Conservation (phyloP, 1,140 invertebrate species). For the Metopolophium dirhodum region DNA sequence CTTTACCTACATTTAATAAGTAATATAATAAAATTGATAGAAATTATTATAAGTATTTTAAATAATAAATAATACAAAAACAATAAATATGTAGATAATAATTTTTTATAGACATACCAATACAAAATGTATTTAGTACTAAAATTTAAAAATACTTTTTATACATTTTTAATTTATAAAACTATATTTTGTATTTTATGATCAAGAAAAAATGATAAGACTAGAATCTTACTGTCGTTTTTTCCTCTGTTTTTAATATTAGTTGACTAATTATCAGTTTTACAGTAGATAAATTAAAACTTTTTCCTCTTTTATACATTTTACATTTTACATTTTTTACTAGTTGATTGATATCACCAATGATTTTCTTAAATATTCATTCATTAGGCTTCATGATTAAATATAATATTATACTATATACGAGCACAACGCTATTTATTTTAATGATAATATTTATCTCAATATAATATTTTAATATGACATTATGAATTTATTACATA, state of each 20-base stretch:
- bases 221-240: too few relatives aligned
- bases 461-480: neutral
- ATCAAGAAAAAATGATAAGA: neutral
- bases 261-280: neutral
- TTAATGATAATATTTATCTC: neutral
- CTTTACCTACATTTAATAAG: too few relatives aligned
- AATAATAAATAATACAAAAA: neutral
- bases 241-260: neutral
- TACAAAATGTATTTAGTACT: neutral
- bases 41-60: neutral
- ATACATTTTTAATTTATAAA: neutral
- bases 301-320: neutral
- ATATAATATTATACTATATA: too few relatives aligned
- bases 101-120: neutral
- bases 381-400: neutral
- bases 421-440: neutral
- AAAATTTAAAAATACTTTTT: neutral
- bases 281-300: neutral
- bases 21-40: neutral
- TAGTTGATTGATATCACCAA: neutral
- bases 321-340: neutral
- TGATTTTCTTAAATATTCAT: neutral
- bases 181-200: neutral
- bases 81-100: neutral
- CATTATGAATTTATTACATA: neutral